Evolutionary conservation across 2,113 vertebrate species (phyloP).

Genomic region (Holacanthus passer): DNA sequence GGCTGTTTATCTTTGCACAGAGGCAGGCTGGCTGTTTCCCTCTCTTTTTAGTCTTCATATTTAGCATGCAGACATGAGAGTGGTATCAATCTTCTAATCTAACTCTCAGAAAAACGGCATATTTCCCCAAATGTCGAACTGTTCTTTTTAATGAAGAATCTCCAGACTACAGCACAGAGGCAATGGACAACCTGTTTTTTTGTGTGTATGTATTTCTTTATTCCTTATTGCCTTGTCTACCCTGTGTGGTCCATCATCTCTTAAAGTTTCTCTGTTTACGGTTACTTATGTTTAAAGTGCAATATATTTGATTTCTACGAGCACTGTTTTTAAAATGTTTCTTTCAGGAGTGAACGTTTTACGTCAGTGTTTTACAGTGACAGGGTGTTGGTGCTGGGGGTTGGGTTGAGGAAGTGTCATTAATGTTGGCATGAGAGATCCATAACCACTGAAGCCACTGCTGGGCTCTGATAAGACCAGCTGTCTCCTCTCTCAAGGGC

Average conservation of each 20-base stretch:
- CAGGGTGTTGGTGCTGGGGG: conserved; percentile 23
- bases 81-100: conserved; percentile 10
- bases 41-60: background rate
- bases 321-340: conserved; percentile 52
- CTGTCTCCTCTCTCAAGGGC: conserved; percentile 64
- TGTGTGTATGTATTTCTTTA: conserved; percentile 17
- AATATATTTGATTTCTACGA: conserved; percentile 69
- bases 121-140: conserved; percentile 18
- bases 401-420: conserved; percentile 39
- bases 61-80: background rate
- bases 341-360: conserved; percentile 22
- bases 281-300: conserved; percentile 66
- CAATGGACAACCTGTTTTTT: conserved; percentile 5
- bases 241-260: conserved; percentile 19
- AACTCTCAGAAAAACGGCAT: background rate
- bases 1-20: conserved; percentile 14
- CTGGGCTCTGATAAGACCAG: conserved; percentile 61
- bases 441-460: conserved; percentile 68
- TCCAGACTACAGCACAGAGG: conserved; percentile 28
- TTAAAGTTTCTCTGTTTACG: conserved; percentile 36
- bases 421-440: conserved; percentile 52
- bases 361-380: conserved; percentile 38
- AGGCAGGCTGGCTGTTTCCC: conserved; percentile 1
- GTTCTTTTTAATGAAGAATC: conserved; percentile 32
- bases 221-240: conserved; percentile 29